A percentile compares a stretch with the other conserved stretches of the same genome.
Evolutionary conservation across 1,140 invertebrate species (phyloP).

Genomic region (Homalodisca vitripennis): DNA sequence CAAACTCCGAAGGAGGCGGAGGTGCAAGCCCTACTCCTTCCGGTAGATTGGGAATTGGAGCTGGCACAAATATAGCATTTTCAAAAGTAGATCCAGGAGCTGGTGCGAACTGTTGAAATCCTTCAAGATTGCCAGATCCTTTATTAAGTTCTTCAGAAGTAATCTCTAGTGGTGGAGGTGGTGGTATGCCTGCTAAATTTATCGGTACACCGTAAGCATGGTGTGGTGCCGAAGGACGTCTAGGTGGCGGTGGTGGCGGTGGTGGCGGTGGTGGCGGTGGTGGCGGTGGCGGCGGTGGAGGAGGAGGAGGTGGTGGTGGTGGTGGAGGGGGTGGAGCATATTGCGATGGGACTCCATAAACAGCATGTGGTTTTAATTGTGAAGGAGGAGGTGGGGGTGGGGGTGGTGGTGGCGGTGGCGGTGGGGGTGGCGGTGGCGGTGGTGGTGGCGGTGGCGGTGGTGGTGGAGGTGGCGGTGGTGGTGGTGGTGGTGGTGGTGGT

Average conservation of each 20-base stretch:
- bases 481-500: slow-evolving; percentile 8
- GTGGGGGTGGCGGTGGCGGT: neutral
- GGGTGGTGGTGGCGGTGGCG: neutral
- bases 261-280: neutral
- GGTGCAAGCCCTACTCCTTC: neutral
- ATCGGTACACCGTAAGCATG: neutral
- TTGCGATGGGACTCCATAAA: neutral
- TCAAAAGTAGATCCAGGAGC: neutral
- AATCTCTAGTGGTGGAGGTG: neutral
- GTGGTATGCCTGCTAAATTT: neutral
- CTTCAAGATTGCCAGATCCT: no score
- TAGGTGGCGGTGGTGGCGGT: neutral
- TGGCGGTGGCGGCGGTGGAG: neutral
- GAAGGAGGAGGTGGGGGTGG: neutral
- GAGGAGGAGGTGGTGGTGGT: neutral
- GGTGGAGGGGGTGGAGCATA: neutral
- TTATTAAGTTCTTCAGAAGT: neutral
- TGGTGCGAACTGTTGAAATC: neutral
- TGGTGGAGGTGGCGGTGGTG: neutral
- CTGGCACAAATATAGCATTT: neutral
- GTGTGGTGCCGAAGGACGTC: neutral
- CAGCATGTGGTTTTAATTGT: neutral
- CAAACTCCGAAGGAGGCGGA: neutral
- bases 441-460: neutral
- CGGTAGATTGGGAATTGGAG: neutral